A percentile compares a stretch with the other conserved stretches of the same genome.
Conservation (phyloP, 1,140 invertebrate species). For the Drosophila persimilis region DNA sequence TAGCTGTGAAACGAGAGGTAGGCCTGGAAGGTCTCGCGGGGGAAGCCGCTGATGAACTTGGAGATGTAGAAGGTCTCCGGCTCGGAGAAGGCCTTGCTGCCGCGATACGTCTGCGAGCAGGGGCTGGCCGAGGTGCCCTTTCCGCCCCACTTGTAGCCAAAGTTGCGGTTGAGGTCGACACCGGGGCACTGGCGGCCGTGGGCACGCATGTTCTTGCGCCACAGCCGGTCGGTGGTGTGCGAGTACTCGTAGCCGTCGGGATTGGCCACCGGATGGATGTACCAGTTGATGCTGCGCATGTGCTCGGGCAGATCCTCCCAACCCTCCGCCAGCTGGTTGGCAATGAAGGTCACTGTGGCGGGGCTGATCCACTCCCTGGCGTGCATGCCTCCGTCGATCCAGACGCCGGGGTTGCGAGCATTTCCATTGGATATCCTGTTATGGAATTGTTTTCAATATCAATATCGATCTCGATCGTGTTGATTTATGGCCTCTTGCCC, state of each 20-base stretch:
- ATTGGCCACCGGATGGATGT: constrained; percentile 91
- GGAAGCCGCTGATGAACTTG: constrained; percentile 85
- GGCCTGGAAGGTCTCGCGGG: constrained; percentile 85
- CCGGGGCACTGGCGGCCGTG: constrained; percentile 87
- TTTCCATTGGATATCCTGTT: constrained; percentile 86
- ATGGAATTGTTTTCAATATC: no score
- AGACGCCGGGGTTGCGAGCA: constrained; percentile 85
- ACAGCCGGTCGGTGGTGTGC: constrained; percentile 89
- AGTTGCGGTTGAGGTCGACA: constrained; percentile 93
- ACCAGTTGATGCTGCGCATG: constrained; percentile 91
- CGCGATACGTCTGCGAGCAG: constrained; percentile 95
- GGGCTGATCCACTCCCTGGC: constrained; percentile 96
- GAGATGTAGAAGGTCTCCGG: constrained; percentile 91
- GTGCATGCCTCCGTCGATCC: constrained; percentile 91
- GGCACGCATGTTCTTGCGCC: constrained; percentile 90
- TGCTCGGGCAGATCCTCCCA: constrained; percentile 87
- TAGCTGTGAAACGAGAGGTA: constrained; percentile 95
- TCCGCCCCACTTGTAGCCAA: constrained; percentile 91
- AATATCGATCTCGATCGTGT: no score
- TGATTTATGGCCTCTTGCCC: no score
- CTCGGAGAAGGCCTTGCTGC: constrained; percentile 94
- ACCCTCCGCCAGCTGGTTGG: constrained; percentile 91
- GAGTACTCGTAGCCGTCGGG: constrained; percentile 95
- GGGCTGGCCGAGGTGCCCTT: constrained; percentile 93
- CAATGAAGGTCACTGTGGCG: constrained; percentile 92